Evolutionary conservation across 2,113 vertebrate genomes (phyloP), one percentile per base, ranked within the genome.

Genomic region (Micromys minutus): DNA sequence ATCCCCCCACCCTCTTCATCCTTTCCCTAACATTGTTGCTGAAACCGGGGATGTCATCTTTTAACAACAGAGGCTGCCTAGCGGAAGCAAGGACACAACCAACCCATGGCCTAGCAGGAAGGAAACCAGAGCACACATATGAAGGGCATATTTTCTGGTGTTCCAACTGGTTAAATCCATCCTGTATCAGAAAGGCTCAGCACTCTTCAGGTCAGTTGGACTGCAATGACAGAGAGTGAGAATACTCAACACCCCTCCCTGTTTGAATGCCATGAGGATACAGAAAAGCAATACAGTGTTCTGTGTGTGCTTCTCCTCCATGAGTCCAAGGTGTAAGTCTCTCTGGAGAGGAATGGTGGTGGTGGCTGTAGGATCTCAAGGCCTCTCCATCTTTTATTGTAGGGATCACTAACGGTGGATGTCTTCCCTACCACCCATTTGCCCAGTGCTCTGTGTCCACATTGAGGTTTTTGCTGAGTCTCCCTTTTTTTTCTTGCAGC

Each of bases 301-400:
- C 50, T 63, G 2, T 26, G 3, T 13, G 1, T 11, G 95, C 72
- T 65, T 34, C 7, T 76, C 0, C 47, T 79, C 61, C 31, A 21
- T 12, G n/a, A 16, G 1, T 80, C n/a, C 0, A 1, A 87, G 7
- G 63, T 39, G 9, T n/a, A 29, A 63, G 1, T 45, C 65, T 77
- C 59, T 42, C 19, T 61, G 42, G 65, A 74, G 55, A 13, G 0
- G 2, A 19, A 29, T 24, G 13, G 12, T 36, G 13, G 8, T 5
- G 16, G 11, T 4, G 6, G 3, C 24, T 6, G 12, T n/a, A n/a
- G 61, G 12, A 45, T 21, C 26, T 91, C 57, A 13, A 0, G 1
- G 74, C 42, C 42, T 50, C 89, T 61, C 26, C 2, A 36, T 26
- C 16, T 57, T 72, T 92, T 90, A 16, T 36, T 13, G 12, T n/a